A percentile compares a stretch with the other conserved stretches of the same genome.
These are phyloP conservation scores for Abrostola triplasia DNA, from an alignment of 2,888 invertebrate genomes.

Conservation along the genomic window DNA sequence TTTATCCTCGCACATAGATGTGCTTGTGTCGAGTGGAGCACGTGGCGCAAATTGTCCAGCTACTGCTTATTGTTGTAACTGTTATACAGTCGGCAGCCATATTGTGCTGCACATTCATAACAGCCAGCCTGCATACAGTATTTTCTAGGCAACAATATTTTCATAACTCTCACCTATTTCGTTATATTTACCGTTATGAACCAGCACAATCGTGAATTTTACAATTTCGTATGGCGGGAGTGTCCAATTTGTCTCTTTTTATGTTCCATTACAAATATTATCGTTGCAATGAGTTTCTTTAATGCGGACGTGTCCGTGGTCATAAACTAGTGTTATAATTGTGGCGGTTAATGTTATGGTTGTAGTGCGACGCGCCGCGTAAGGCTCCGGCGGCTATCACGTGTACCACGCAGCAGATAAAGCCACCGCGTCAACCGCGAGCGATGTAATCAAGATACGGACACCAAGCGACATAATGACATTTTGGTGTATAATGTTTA, in stretches of 20 bases:
- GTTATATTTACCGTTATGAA: constrained; percentile 25
- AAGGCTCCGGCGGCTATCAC: constrained; percentile 25
- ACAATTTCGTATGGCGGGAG: constrained; percentile 25
- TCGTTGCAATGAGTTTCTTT: constrained; percentile 60
- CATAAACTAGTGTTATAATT: constrained; percentile 53
- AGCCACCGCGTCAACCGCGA: constrained; percentile 48
- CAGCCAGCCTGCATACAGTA: constrained; percentile 41
- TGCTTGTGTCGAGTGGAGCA: constrained; percentile 46
- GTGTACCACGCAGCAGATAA: constrained; percentile 45
- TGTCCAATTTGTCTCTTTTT: constrained; percentile 57
- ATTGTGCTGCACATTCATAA: constrained; percentile 52
- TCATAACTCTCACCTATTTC: constrained; percentile 42
- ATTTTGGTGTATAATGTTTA: constrained; percentile 47
- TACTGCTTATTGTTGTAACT: constrained; percentile 58
- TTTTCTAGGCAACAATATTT: constrained; percentile 47
- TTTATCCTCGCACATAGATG: constrained; percentile 29
- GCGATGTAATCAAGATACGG: constrained; percentile 58
- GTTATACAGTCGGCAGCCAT: constrained; percentile 49
- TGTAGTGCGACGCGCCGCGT: constrained; percentile 23
- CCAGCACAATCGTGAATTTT: constrained; percentile 37
- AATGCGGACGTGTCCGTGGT: constrained; percentile 34
- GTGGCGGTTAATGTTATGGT: constrained; percentile 40
- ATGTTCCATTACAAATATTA: constrained; percentile 52
- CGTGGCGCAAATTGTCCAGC: constrained; percentile 62
- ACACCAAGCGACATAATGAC: constrained; percentile 42